Evolutionary conservation across 2,113 vertebrate genomes (phyloP), one percentile per base, ranked within the genome.

Genomic region (Polypterus bichir): DNA sequence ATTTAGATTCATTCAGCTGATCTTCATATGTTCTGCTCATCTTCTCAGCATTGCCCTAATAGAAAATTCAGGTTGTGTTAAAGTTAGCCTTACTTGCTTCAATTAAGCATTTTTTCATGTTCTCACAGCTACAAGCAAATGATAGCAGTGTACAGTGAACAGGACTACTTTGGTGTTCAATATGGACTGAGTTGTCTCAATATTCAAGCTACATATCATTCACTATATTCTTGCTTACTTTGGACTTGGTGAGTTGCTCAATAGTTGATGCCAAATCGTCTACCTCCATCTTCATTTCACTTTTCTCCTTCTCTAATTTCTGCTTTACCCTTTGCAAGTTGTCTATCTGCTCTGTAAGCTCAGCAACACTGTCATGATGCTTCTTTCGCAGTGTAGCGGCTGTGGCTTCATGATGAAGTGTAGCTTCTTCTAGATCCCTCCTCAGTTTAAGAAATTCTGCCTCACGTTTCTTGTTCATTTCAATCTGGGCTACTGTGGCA

Each of bases 271-370:
- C 79, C 61, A 97, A 79, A 52, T 97, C 91, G 0, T 97, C 90
- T 1, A 79, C 86, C 72, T 97, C 92, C 91, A 96, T 89, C 79
- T 89, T 93, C 64, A 89, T 80, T 76, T 97, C 92, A 0, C 85
- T 86, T 75, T 90, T 87, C 65, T 93, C 92, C 67, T 94, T 96
- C 68, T 94, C 93, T 76, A 97, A 80, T 74, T 93, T 97, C 81
- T 97, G 93, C 76, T 94, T 91, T 66, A 93, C 83, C 0, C 92
- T 73, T 74, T 94, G 92, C 67, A 95, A 81, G 70, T 82, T 91
- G 77, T 95, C 92, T 0, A 93, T 87, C 80, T 94, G 92, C 80
- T 95, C 92, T 0, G 90, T 65, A 61, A 94, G 87, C 79, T 94
- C 94, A 0, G 88, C 88, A 0, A 81, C 63, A 0, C 79, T 82